Base-by-base conservation (phyloP, 2,888 invertebrate species). In the Sarcophaga caerulescens region DNA sequence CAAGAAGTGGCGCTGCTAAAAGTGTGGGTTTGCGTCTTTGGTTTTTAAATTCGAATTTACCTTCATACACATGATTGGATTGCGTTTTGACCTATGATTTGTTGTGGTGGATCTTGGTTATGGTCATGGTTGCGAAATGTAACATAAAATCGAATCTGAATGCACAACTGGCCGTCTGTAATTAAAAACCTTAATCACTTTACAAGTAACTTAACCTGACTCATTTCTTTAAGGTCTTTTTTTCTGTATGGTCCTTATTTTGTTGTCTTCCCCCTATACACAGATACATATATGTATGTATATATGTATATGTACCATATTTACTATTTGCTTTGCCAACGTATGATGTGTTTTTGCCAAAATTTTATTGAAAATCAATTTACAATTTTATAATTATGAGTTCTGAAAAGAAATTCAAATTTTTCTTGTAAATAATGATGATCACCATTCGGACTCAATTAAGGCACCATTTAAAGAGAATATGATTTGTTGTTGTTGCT, bases 391-490 rank as follows among this genome's bases (percentile, higher is more conserved):
- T 63, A 63, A 35, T 35, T 35, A 35, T 2, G 35, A 35, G 35
- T 35, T 35, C 10, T 35, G 35, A 71, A 80, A 59, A 45, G 14
- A 57, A 35, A 73, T 25, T 63, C 1, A 21, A 45, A 11, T n/a
- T n/a, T 65, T 45, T 59, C 25, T 8, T 63, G 10, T 57, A 25
- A 63, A 68, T 47, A 11, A 25, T 66, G 25, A 19, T 14, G 47
- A 60, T 23, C 35, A 59, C 2, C 45, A 23, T 79, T 71, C 65
- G 76, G 70, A 71, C 70, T 1, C 60, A 79, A 63, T 79, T 84
- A 35, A 74, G 63, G 74, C 35, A 79, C 79, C 79, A 79, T 84
- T 84, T 79, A 79, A 44, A 65, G 79, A 70, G 78, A 74, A 84
- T 75, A 59, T 45, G 65, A 75, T 79, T 65, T 79, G 3, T 52